Base-by-base conservation (phyloP, 2,888 invertebrate genomes). In the Eutolmus rufibarbis region DNA sequence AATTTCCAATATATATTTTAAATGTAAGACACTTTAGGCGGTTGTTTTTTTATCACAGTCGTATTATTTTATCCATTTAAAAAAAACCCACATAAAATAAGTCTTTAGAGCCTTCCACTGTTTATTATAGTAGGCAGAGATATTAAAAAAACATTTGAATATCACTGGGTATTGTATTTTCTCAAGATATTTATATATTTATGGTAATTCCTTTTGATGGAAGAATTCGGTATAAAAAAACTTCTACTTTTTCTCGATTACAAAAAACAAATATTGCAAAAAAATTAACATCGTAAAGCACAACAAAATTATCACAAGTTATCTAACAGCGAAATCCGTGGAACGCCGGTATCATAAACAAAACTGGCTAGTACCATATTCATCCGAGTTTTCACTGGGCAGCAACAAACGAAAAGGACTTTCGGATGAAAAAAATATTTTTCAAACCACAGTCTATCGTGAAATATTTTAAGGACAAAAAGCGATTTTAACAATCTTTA, bases 271-370 rank as follows among this genome's bases (percentile, higher is more conserved):
- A 76, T 76, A 77, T 77, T 77, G 40, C 40, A 77, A 77, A n/a
- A 46, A 66, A 66, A 66, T 66, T 28, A 66, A 66, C 66, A 66
- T 66, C 66, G 12, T 66, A 66, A 66, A 57, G 56, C n/a, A 56
- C 34, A 19, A 81, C 28, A 81, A 81, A 51, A 81, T 31, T 43
- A 19, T 46, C 40, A 46, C 79, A 79, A 43, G 37, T 79, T 79
- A 51, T 81, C 28, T 81, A 14, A 51, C 56, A 81, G 16, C 28
- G 66, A 23, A 28, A 81, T 78, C 23, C 23, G n/a, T 19, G 78
- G 23, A 78, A 78, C 40, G 78, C 78, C 78, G 43, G 78, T 78
- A 78, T 40, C 14, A 43, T 78, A 78, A 78, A 78, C 78, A 78
- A 40, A 78, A 40, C 78, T 43, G 23, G 43, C 23, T 66, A 28